Evolutionary conservation across 2,888 invertebrate genomes (phyloP), one percentile per base, ranked within the genome.

Genomic region (Meteorus cinctellus): DNA sequence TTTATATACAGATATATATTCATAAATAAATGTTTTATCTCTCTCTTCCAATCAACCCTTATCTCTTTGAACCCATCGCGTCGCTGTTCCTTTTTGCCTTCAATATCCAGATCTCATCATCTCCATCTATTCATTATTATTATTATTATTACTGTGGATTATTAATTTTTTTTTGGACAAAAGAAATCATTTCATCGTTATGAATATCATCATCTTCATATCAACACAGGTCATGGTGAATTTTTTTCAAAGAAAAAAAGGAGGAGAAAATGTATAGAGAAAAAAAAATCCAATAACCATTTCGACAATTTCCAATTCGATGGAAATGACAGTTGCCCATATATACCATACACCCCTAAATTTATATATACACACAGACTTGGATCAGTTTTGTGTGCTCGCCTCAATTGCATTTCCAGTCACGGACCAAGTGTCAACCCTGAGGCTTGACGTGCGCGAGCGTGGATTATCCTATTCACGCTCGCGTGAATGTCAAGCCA

Each of bases 361-460:
- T n/a, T 4, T 55, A 55, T 24, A 55, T 55, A 55, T 19, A 55
- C 8, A 55, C 8, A 55, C 8, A 19, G 4, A 55, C 19, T 55
- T 55, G 55, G 19, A 55, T 55, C 19, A 55, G 55, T 55, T 55
- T 55, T 55, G 55, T 55, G 55, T 55, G 19, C 48, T 51, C 29
- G 29, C 29, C n/a, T 45, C 68, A 48, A 48, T 68, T 45, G 45
- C 48, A 69, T 62, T 74, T 74, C 67, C 59, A 67, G 67, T 67
- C 67, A 74, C 67, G 73, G 67, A 67, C 73, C 67, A 74, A 68
- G 48, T 68, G 68, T 68, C 68, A 68, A 66, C 55, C 55, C 66
- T 29, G 66, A 41, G 19, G 36, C 41, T 41, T 41, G 36, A 41
- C 66, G 36, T 36, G 36, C 41, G 36, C 36, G 41, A 27, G 68